These are phyloP conservation scores for Clunio marinus DNA, from an alignment of 2,888 invertebrate genomes.

Conservation along the genomic window DNA sequence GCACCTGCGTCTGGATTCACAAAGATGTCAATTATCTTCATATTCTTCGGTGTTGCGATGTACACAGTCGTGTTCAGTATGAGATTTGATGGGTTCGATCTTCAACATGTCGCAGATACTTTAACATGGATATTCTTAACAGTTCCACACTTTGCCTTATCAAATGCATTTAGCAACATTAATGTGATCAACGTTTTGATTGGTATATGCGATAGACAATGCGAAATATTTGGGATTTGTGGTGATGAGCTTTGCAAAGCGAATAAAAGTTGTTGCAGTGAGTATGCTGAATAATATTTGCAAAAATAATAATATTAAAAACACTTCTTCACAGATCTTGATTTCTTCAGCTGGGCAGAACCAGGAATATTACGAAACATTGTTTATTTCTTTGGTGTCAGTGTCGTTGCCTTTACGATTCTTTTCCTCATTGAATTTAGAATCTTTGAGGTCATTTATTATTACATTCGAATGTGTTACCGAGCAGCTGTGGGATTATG, in stretches of 20 bases:
- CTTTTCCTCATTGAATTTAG: slow-evolving; percentile 62
- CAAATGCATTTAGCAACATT: slow-evolving; percentile 50
- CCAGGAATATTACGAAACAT: slow-evolving; percentile 66
- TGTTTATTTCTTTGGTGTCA: slow-evolving; percentile 55
- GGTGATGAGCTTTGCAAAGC: slow-evolving; percentile 2
- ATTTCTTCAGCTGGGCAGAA: slow-evolving; percentile 59
- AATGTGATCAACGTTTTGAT: slow-evolving; percentile 44
- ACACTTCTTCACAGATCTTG: slow-evolving; percentile 19
- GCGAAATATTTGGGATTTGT: slow-evolving; percentile 40
- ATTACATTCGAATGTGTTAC: slow-evolving; percentile 24
- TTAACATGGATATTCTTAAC: slow-evolving; percentile 65
- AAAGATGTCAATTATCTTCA: slow-evolving; percentile 63
- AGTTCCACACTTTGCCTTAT: slow-evolving; percentile 67
- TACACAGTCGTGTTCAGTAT: slow-evolving; percentile 52
- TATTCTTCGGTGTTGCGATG: slow-evolving; percentile 56
- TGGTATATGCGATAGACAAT: slow-evolving; percentile 41
- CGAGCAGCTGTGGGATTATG: slow-evolving; percentile 7
- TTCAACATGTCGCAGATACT: slow-evolving; percentile 56
- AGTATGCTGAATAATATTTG: neutral
- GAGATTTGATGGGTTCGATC: slow-evolving; percentile 57
- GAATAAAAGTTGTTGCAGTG: slow-evolving; percentile 16
- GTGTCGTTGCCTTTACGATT: slow-evolving; percentile 56
- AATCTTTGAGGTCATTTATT: slow-evolving; percentile 45
- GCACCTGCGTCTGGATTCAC: slow-evolving; percentile 70
- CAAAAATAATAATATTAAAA: neutral